Evolutionary conservation across 1,140 invertebrate species (phyloP), one percentile per base, ranked within the genome.

Genomic region (Cherax destructor): DNA sequence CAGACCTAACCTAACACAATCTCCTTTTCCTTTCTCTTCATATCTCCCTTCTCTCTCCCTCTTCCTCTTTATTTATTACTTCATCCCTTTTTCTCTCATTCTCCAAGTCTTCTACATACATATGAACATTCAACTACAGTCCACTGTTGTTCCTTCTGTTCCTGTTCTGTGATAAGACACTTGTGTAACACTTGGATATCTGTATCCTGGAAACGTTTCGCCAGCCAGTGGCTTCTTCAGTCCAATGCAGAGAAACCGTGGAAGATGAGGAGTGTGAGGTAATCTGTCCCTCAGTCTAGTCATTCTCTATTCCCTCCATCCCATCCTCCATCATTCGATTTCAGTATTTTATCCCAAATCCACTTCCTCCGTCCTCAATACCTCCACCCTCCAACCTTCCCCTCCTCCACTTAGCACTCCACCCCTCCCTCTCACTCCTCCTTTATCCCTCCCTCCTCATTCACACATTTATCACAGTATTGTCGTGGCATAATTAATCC

Each of bases 401-500:
- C 30, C 30, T 18, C 47, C 59, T 52, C 21, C 21, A 11, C 4
- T n/a, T 47, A 5, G 7, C 59, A 16, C 18, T 41, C 56, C 24
- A 7, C 21, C 21, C 81, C 56, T 47, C 81, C 18, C 30, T 24
- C 81, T 18, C 52, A 52, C 52, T 7, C 24, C 56, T 18, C 81
- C 52, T 59, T 18, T n/a, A 52, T 65, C 81, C 81, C 18, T 10
- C 56, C 52, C 18, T 10, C 56, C 76, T 79, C 30, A 84, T 72
- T 84, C 59, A 65, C 69, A 72, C 47, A 84, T 84, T 59, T 72
- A 65, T 65, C 65, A 84, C 83, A 69, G 83, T 84, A 84, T 84
- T 84, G 83, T 84, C 30, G 83, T 41, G 30, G 16, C 65, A 84
- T 69, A 84, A 84, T 84, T 84, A 72, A 69, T 84, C 83, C 47